Evolutionary conservation across 2,888 invertebrate species (phyloP), one percentile per base, ranked within the genome.

Genomic region (Drosophila kuntzei): DNA sequence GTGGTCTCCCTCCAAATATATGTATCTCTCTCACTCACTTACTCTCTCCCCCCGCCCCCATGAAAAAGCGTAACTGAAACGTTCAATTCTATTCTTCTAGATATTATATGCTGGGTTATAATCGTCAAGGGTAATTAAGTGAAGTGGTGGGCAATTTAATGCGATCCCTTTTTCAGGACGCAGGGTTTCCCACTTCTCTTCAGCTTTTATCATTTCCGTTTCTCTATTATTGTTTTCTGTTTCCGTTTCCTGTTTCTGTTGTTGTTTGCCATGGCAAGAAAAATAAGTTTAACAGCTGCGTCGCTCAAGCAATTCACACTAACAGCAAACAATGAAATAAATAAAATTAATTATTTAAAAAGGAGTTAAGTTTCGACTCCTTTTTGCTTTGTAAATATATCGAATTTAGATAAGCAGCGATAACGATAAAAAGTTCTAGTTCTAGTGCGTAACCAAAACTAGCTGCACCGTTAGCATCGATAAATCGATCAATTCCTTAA

Each of bases 71-170:
- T 83, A 87, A 85, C 86, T 81, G 66, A 77, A 85, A 77, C 66
- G 68, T 73, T 75, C 70, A 78, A 87, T 85, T 87, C 72, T 86
- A 84, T 90, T 89, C 77, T 88, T 90, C 83, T 91, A 92, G 92
- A 92, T 92, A 90, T 91, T 92, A 91, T 91, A 92, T 92, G 90
- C 92, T 92, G 88, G 92, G 92, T 90, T 92, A 92, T 92, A 91
- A 92, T 85, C 90, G 90, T 86, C 89, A 91, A 90, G 92, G 92
- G 92, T 92, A 92, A 92, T 90, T 72, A 72, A 85, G 54, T 34
- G 68, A 61, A 66, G 67, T 49, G 59, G 16, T 36, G 16, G 14
- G 25, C 36, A 32, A 16, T 27, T 22, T 6, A 32, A 9, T 50
- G 53, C 29, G 53, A 36, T 50, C 39, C 39, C 58, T 59, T 49